Percentiles rank a stretch among this genome's conserved stretches.
Conservation (phyloP, 2,888 invertebrate species). For the Andrena praecox region DNA sequence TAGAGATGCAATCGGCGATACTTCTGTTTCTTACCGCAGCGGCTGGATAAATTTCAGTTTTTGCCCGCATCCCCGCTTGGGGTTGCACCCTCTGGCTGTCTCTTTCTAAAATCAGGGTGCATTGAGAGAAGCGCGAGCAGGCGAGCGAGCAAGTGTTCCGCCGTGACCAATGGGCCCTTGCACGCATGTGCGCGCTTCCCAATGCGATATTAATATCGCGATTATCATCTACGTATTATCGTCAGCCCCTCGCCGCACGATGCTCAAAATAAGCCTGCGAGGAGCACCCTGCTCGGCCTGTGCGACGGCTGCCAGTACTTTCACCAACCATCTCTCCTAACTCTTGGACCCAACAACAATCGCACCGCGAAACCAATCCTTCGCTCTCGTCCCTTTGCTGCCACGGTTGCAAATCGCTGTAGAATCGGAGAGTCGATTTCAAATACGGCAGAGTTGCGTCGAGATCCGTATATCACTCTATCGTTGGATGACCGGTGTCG, state of each 20-base stretch:
- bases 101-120: slow-evolving; percentile 82
- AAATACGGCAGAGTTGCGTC: background rate
- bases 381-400: no score
- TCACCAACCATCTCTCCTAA: slow-evolving; percentile 17
- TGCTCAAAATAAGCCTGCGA: slow-evolving; percentile 69
- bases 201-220: slow-evolving; percentile 85
- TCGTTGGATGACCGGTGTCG: slow-evolving; percentile 36
- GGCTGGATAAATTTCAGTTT: slow-evolving; percentile 40
- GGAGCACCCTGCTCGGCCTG: slow-evolving; percentile 43
- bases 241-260: slow-evolving; percentile 64
- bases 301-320: slow-evolving; percentile 22
- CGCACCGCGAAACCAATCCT: background rate
- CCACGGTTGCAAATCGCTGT: background rate
- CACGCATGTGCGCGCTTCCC: slow-evolving; percentile 85
- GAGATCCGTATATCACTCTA: slow-evolving; percentile 21
- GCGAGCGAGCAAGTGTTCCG: slow-evolving; percentile 83
- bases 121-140: slow-evolving; percentile 79
- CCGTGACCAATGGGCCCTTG: slow-evolving; percentile 84
- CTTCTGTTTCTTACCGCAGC: background rate
- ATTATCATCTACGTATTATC: slow-evolving; percentile 85
- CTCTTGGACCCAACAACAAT: background rate
- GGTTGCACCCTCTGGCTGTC: slow-evolving; percentile 53
- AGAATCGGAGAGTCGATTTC: no score
- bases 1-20: background rate
- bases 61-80: slow-evolving; percentile 49